A percentile compares a stretch with the other conserved stretches of the same genome.
Conservation (phyloP, 2,797 vertebrate species). For the Sebastes diaconus region DNA sequence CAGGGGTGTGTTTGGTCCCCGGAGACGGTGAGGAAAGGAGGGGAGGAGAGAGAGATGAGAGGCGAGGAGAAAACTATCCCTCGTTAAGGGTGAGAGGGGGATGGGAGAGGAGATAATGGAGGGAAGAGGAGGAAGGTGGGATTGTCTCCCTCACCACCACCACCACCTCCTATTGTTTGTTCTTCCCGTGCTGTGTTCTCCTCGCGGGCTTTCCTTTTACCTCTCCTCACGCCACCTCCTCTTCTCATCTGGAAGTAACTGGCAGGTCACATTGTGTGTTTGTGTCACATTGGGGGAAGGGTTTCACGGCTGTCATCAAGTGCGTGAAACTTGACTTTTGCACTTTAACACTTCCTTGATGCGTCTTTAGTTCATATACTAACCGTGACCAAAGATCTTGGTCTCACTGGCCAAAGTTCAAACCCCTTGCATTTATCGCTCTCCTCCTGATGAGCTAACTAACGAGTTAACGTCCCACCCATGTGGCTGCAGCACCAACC, state of each 20-base stretch:
- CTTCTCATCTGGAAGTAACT: slow-evolving; percentile 26
- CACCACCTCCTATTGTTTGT: slow-evolving; percentile 34
- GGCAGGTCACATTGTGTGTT: neutral
- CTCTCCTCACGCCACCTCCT: slow-evolving; percentile 18
- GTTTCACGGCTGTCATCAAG: neutral
- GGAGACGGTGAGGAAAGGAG: slow-evolving; percentile 61
- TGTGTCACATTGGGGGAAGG: slow-evolving; percentile 5
- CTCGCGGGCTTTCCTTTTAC: neutral
- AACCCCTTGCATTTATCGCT: neutral
- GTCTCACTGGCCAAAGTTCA: neutral
- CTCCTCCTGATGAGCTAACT: neutral
- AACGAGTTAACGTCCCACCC: slow-evolving; percentile 9
- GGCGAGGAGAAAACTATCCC: slow-evolving; percentile 68
- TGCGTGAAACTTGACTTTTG: neutral
- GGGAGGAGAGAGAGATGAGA: slow-evolving; percentile 65
- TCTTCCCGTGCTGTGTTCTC: neutral
- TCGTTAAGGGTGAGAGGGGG: slow-evolving; percentile 66
- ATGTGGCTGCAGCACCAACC: slow-evolving; percentile 6
- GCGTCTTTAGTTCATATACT: neutral
- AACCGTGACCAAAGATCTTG: neutral
- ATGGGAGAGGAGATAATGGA: slow-evolving; percentile 50
- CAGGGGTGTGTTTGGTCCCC: slow-evolving; percentile 82
- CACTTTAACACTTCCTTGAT: neutral
- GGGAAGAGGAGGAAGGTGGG: slow-evolving; percentile 42
- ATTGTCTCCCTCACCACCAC: neutral